Conservation (phyloP, 2,113 vertebrate species). For the Heloderma charlesbogerti region DNA sequence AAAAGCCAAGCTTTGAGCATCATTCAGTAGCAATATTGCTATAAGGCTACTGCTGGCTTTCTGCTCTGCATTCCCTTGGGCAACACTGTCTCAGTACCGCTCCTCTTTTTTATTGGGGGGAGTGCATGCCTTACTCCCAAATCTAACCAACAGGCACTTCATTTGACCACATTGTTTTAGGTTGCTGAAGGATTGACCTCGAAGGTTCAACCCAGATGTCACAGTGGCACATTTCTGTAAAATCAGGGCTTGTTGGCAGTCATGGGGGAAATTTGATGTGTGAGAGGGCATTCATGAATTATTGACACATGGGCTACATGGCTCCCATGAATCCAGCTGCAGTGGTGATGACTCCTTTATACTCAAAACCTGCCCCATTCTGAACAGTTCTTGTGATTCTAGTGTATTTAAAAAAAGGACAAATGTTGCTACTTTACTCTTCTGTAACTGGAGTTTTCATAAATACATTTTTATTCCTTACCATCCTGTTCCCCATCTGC, state of each 20-base stretch:
- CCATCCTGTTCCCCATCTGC: neutral
- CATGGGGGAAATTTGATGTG: neutral
- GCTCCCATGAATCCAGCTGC: neutral
- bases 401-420: neutral
- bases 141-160: neutral
- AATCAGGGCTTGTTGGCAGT: no score
- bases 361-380: neutral
- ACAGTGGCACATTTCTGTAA: neutral
- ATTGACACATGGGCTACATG: neutral
- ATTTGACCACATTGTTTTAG: neutral
- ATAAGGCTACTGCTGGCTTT: neutral
- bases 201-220: neutral
- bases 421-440: neutral
- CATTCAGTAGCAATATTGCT: neutral
- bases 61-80: neutral
- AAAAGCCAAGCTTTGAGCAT: neutral
- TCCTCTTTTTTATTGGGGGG: neutral
- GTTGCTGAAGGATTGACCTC: neutral
- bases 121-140: neutral
- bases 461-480: neutral
- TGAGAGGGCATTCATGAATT: neutral
- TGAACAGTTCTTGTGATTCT: neutral
- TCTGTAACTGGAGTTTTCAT: neutral
- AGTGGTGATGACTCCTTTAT: no score
- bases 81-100: neutral